Percentiles rank a stretch among this genome's conserved stretches.
These are phyloP conservation scores for Chondrilla cf. caribensis DNA, from an alignment of 37 sponge, comb jelly and placozoan species.

Conservation along the genomic window DNA sequence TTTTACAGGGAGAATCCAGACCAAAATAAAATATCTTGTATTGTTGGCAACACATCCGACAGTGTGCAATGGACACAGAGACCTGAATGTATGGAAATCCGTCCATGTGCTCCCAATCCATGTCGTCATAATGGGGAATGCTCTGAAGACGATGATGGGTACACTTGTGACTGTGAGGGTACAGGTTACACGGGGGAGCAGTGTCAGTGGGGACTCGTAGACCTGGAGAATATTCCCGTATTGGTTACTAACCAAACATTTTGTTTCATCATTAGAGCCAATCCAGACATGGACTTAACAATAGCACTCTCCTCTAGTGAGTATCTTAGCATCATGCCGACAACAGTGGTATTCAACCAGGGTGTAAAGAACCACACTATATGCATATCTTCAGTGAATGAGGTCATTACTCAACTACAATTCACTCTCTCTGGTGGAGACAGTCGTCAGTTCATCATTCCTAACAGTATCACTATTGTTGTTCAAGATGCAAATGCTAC, in stretches of 20 bases:
- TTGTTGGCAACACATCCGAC: no score
- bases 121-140: slow-evolving; percentile 21
- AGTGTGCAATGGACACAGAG: slow-evolving; percentile 6
- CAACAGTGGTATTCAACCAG: neutral
- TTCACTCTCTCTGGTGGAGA: neutral
- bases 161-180: slow-evolving; percentile 13
- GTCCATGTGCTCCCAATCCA: slow-evolving; percentile 21
- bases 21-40: no score
- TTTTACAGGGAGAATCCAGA: neutral
- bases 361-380: neutral
- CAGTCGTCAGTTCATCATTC: neutral
- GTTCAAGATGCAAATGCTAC: neutral
- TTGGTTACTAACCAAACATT: neutral
- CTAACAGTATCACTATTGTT: neutral
- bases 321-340: neutral
- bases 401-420: neutral
- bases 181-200: slow-evolving; percentile 19
- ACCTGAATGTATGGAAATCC: slow-evolving; percentile 14
- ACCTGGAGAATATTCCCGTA: neutral
- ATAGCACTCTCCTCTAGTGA: neutral
- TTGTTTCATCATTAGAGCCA: slow-evolving; percentile 5
- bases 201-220: slow-evolving; percentile 6
- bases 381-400: neutral
- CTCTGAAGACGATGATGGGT: neutral
- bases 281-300: neutral